These are phyloP conservation scores for Troides oblongomaculatus DNA, from an alignment of 2,888 invertebrate species.

Conservation along the genomic window DNA sequence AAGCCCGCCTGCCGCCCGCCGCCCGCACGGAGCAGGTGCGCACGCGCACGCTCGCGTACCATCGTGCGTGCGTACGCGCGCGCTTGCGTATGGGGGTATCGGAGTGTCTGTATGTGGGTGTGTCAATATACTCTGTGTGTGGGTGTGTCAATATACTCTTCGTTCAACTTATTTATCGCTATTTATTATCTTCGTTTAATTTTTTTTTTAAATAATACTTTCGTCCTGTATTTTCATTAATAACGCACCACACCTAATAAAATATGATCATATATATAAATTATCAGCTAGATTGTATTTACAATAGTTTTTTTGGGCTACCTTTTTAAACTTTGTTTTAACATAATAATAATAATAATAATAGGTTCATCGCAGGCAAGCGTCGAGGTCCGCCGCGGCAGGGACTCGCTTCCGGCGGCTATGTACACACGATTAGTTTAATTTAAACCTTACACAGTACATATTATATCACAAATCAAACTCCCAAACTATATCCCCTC, in stretches of 20 bases:
- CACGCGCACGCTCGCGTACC: too few relatives aligned
- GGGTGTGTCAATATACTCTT: conserved; percentile 35
- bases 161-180: conserved; percentile 54
- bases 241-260: conserved; percentile 61
- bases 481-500: conserved; percentile 58
- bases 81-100: too few relatives aligned
- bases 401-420: conserved; percentile 56
- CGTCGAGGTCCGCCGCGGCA: conserved; percentile 51
- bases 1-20: neutral
- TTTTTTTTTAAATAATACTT: conserved; percentile 64
- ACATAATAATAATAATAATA: conserved; percentile 34
- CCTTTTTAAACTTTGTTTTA: conserved; percentile 49
- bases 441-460: conserved; percentile 46
- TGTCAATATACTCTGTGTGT: conserved; percentile 33
- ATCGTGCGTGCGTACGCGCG: too few relatives aligned
- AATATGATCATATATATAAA: conserved; percentile 59
- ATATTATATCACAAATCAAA: conserved; percentile 74
- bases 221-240: conserved; percentile 53
- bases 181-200: conserved; percentile 72
- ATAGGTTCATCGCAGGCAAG: conserved; percentile 66
- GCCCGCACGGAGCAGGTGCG: neutral
- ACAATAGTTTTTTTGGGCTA: conserved; percentile 74
- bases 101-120: too few relatives aligned
- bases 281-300: conserved; percentile 67
- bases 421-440: conserved; percentile 47